phyloP scores from a whole-genome alignment of 1,140 invertebrate species.

The Trachymyrmex cornetzi region DNA sequence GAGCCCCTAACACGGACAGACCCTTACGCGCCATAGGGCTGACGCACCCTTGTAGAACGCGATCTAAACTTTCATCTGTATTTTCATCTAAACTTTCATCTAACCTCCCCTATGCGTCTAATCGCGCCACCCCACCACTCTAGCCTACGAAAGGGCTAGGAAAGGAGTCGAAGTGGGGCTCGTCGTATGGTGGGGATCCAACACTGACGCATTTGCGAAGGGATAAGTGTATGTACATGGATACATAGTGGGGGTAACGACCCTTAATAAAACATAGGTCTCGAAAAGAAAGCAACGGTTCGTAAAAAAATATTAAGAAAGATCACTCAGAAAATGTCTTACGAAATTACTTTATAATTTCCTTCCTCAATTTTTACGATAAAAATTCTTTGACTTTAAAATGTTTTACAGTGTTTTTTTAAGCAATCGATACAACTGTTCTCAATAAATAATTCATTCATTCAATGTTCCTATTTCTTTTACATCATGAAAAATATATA shows the following conservation, averaged over 20 bases:
- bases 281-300: conserved; percentile 53
- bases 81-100: conserved; percentile 85
- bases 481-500: background rate
- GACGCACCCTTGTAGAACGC: conserved; percentile 74
- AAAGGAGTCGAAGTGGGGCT: conserved; percentile 70
- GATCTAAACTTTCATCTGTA: conserved; percentile 85
- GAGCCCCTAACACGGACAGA: background rate
- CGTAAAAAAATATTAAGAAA: conserved; percentile 71
- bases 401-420: background rate
- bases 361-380: background rate
- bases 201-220: conserved; percentile 72
- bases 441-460: background rate
- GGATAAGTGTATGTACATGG: conserved; percentile 67
- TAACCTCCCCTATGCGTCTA: conserved; percentile 84
- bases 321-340: conserved; percentile 49
- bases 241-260: conserved; percentile 74
- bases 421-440: background rate
- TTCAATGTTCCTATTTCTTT: background rate
- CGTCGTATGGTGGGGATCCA: conserved; percentile 72
- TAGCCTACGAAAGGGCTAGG: conserved; percentile 82
- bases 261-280: conserved; percentile 81
- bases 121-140: conserved; percentile 78
- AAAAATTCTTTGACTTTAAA: background rate
- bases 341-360: conserved; percentile 58
- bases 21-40: conserved; percentile 39